A percentile compares a stretch with the other conserved stretches of the same genome.
Conservation (phyloP, 2,797 vertebrate genomes). For the Clarias pachynema region DNA sequence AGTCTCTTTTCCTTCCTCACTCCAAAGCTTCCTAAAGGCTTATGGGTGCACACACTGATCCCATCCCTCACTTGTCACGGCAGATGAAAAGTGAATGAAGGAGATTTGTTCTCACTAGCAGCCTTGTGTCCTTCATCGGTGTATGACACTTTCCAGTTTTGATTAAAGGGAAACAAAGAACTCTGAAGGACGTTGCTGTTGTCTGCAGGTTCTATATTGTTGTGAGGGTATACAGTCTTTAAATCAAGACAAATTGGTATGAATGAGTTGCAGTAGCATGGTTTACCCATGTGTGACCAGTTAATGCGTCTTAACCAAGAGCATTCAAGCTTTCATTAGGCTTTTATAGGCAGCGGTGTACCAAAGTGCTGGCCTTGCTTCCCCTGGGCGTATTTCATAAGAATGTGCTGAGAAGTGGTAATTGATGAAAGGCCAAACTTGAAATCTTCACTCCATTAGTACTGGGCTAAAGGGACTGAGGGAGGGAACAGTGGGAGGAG, state of each 20-base stretch:
- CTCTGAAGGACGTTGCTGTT: not conserved
- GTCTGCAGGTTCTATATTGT: not conserved
- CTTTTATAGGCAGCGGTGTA: slow-evolving; percentile 23
- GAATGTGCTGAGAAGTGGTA: slow-evolving; percentile 33
- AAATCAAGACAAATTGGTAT: slow-evolving; percentile 30
- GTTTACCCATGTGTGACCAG: slow-evolving; percentile 18
- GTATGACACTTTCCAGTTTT: slow-evolving; percentile 39
- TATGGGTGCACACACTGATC: slow-evolving; percentile 43
- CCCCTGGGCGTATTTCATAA: slow-evolving; percentile 24
- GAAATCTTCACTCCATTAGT: slow-evolving; percentile 48
- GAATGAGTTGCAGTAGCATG: slow-evolving; percentile 5
- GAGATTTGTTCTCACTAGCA: slow-evolving; percentile 48
- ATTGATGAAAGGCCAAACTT: slow-evolving; percentile 41
- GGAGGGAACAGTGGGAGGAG: slow-evolving; percentile 24
- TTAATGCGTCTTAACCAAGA: slow-evolving; percentile 37
- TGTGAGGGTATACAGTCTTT: slow-evolving; percentile 3
- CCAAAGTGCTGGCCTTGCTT: slow-evolving; percentile 28
- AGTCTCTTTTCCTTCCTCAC: slow-evolving; percentile 43
- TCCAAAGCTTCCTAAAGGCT: slow-evolving; percentile 43
- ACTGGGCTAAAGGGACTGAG: not conserved
- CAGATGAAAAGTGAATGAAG: slow-evolving; percentile 36
- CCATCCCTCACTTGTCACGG: slow-evolving; percentile 34
- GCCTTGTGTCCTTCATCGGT: slow-evolving; percentile 37
- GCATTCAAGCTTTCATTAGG: slow-evolving; percentile 39
- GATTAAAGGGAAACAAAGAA: not conserved